A percentile compares a stretch with the other conserved stretches of the same genome.
These are phyloP conservation scores for Oasisia sp. DNA, from an alignment of 2,888 invertebrate species.

Conservation along the genomic window DNA sequence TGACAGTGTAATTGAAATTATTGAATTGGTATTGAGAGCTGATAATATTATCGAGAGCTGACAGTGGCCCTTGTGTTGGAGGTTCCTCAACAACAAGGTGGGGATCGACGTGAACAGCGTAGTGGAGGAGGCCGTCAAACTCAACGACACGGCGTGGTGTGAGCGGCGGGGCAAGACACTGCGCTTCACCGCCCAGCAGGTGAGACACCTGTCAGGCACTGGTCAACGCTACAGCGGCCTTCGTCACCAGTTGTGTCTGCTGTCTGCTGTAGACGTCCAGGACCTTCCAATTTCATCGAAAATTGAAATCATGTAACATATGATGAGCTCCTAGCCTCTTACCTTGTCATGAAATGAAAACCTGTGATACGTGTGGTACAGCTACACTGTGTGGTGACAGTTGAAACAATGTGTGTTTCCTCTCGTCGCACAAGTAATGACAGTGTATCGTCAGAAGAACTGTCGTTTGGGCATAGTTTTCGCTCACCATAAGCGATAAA, in stretches of 20 bases:
- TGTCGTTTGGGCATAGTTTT: neutral
- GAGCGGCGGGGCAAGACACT: slow-evolving; percentile 63
- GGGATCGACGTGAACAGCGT: slow-evolving; percentile 50
- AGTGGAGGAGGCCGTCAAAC: slow-evolving; percentile 39
- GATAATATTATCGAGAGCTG: too few relatives aligned
- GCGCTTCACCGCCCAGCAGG: slow-evolving; percentile 59
- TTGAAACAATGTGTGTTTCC: neutral
- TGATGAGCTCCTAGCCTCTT: too few relatives aligned
- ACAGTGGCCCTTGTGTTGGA: neutral
- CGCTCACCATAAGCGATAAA: neutral
- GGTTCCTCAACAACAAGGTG: slow-evolving; percentile 64
- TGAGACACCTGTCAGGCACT: neutral
- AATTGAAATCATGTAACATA: too few relatives aligned
- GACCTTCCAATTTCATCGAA: too few relatives aligned
- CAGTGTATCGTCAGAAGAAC: neutral
- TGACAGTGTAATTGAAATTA: too few relatives aligned
- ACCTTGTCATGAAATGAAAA: too few relatives aligned
- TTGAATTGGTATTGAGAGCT: too few relatives aligned
- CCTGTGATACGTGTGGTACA: too few relatives aligned
- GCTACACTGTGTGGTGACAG: too few relatives aligned
- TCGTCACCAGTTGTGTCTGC: too few relatives aligned
- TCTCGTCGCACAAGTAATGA: neutral
- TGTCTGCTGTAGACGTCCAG: too few relatives aligned
- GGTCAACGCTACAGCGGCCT: too few relatives aligned
- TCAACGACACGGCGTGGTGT: slow-evolving; percentile 37